A percentile compares a stretch with the other conserved stretches of the same genome.
Evolutionary conservation across 2,113 vertebrate genomes (phyloP).

Genomic region (Rhineura floridana): DNA sequence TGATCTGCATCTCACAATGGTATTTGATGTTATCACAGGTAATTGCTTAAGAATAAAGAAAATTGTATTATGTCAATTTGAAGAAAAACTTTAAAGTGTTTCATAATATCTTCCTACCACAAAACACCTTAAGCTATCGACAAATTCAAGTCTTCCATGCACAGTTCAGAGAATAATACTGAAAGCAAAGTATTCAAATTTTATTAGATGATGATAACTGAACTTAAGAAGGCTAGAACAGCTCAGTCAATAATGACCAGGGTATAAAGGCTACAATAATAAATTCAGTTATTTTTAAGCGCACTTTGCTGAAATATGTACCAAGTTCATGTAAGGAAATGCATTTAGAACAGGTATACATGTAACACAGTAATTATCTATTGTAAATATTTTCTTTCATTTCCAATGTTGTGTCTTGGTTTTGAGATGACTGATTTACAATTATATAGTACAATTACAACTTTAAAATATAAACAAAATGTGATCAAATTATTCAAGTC

Average conservation of each 20-base stretch:
- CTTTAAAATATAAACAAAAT: not conserved
- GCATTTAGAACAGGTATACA: not conserved
- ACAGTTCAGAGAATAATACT: not conserved
- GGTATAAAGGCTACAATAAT: not conserved
- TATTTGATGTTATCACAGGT: constrained; percentile 96
- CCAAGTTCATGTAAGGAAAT: not conserved
- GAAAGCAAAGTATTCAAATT: not conserved
- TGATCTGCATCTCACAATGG: constrained; percentile 94
- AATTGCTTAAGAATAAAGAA: constrained; percentile 83
- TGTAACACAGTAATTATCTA: not conserved
- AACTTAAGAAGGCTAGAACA: not conserved
- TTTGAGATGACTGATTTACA: not conserved
- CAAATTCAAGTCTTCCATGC: not conserved
- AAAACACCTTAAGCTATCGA: not conserved
- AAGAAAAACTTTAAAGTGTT: constrained; percentile 12
- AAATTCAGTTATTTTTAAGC: not conserved
- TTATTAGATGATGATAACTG: not conserved
- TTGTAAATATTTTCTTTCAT: not conserved
- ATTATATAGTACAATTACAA: not conserved
- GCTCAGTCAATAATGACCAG: not conserved
- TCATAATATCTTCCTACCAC: not conserved
- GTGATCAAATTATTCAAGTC: not conserved
- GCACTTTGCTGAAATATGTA: not conserved
- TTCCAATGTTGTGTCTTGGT: not conserved
- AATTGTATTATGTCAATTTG: constrained; percentile 5